These are phyloP conservation scores for Thomomys bottae DNA, from an alignment of 2,113 vertebrate genomes.

Conservation along the genomic window DNA sequence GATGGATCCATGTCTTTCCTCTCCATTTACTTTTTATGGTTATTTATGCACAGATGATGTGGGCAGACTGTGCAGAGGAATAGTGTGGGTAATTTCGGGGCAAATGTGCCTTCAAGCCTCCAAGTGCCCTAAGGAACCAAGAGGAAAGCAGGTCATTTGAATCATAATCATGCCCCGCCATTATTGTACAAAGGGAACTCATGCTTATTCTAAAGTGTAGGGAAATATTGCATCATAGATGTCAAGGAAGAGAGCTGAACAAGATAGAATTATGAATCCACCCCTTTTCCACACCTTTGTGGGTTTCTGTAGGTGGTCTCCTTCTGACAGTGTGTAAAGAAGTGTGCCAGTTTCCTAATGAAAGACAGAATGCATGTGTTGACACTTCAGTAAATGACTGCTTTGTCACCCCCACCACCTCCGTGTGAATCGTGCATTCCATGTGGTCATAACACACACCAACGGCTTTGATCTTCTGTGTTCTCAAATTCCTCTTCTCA, in stretches of 20 bases:
- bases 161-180: conserved; percentile 46
- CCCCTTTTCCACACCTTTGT: conserved; percentile 65
- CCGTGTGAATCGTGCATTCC: conserved; percentile 70
- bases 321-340: conserved; percentile 69
- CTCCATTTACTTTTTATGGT: conserved; percentile 78
- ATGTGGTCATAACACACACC: conserved; percentile 16
- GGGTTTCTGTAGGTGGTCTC: conserved; percentile 67
- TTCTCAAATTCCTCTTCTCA: conserved; percentile 56
- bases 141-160: conserved; percentile 60
- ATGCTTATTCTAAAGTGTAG: conserved; percentile 62
- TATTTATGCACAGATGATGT: conserved; percentile 74
- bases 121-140: conserved; percentile 37
- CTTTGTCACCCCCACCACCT: conserved; percentile 71
- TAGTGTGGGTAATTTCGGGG: conserved; percentile 51
- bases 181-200: conserved; percentile 63
- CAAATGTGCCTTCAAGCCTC: conserved; percentile 38
- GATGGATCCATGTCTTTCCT: conserved; percentile 48
- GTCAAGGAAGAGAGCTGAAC: conserved; percentile 54
- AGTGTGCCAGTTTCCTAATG: conserved; percentile 72
- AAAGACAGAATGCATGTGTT: conserved; percentile 77
- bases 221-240: background rate
- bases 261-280: conserved; percentile 70
- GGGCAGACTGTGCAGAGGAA: conserved; percentile 58
- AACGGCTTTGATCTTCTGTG: conserved; percentile 74
- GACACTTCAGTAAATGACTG: conserved; percentile 74